A percentile compares a stretch with the other conserved stretches of the same genome.
phyloP scores from a whole-genome alignment of 1,140 invertebrate species.

The Ips nitidus region DNA sequence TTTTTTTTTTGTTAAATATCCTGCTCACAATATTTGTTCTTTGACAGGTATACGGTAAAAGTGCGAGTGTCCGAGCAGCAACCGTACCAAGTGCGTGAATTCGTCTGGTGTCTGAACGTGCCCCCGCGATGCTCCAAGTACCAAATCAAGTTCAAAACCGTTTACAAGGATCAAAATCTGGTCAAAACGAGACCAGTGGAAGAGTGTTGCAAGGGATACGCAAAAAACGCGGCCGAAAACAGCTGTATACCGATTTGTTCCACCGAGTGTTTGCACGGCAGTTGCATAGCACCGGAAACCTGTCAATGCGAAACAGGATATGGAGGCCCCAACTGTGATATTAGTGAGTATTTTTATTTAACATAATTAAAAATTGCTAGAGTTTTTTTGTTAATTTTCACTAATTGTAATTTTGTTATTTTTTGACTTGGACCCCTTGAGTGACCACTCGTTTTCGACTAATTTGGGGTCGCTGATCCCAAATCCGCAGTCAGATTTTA shows the following conservation, averaged over 20 bases:
- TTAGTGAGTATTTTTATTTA: slow-evolving; percentile 78
- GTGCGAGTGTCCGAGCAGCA: slow-evolving; percentile 75
- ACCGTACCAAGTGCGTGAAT: slow-evolving; percentile 77
- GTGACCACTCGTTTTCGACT: too few relatives aligned
- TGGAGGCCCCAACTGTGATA: slow-evolving; percentile 63
- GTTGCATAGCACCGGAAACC: slow-evolving; percentile 79
- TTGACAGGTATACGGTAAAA: slow-evolving; percentile 67
- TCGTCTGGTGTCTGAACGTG: slow-evolving; percentile 79
- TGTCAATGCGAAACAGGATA: slow-evolving; percentile 81
- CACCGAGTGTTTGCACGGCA: slow-evolving; percentile 79
- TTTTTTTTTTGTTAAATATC: too few relatives aligned
- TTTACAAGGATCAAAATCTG: slow-evolving; percentile 71
- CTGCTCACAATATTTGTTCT: too few relatives aligned
- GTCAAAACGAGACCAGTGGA: slow-evolving; percentile 74
- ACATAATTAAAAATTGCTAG: too few relatives aligned
- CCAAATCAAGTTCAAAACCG: slow-evolving; percentile 71
- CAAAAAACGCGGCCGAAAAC: slow-evolving; percentile 60
- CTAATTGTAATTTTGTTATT: too few relatives aligned
- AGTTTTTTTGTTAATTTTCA: too few relatives aligned
- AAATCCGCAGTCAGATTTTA: too few relatives aligned
- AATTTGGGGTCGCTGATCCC: too few relatives aligned
- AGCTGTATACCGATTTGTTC: slow-evolving; percentile 79
- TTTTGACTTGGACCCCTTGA: too few relatives aligned
- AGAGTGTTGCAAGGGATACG: slow-evolving; percentile 83
- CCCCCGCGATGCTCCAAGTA: slow-evolving; percentile 86